A percentile compares a stretch with the other conserved stretches of the same genome.
Conservation (phyloP, 1,140 invertebrate species). For the Trachymyrmex cornetzi region DNA sequence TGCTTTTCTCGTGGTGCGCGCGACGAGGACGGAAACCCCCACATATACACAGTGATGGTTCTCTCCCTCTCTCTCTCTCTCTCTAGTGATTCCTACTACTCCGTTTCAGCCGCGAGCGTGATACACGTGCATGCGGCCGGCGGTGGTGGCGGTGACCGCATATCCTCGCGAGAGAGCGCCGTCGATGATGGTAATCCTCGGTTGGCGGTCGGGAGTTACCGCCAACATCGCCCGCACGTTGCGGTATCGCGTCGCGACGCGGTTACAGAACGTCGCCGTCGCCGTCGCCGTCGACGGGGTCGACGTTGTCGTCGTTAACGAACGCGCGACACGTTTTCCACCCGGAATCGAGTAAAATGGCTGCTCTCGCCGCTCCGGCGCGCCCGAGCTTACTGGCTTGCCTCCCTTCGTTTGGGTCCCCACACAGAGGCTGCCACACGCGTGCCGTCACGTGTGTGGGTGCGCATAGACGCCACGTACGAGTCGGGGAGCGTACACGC, state of each 20-base stretch:
- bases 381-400: conserved; percentile 86
- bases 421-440: conserved; percentile 82
- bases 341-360: conserved; percentile 85
- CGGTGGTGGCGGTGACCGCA: conserved; percentile 45
- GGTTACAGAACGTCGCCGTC: neutral
- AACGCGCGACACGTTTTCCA: conserved; percentile 67
- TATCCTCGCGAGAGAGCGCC: conserved; percentile 45
- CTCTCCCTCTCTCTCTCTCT: conserved; percentile 50
- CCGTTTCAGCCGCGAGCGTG: conserved; percentile 61
- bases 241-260: conserved; percentile 1
- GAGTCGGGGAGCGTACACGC: conserved; percentile 70
- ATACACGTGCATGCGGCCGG: conserved; percentile 73
- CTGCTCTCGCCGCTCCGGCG: conserved; percentile 86
- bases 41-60: conserved; percentile 39
- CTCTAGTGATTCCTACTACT: conserved; percentile 57
- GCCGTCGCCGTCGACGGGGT: conserved; percentile 17
- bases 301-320: conserved; percentile 43
- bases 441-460: conserved; percentile 70
- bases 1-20: conserved; percentile 23
- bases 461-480: conserved; percentile 68
- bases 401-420: conserved; percentile 85
- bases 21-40: conserved; percentile 36
- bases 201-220: neutral
- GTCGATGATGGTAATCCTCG: conserved; percentile 34
- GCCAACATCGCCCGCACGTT: neutral